phyloP scores from a whole-genome alignment of 2,888 invertebrate species.

The Hirudinaria manillensis region DNA sequence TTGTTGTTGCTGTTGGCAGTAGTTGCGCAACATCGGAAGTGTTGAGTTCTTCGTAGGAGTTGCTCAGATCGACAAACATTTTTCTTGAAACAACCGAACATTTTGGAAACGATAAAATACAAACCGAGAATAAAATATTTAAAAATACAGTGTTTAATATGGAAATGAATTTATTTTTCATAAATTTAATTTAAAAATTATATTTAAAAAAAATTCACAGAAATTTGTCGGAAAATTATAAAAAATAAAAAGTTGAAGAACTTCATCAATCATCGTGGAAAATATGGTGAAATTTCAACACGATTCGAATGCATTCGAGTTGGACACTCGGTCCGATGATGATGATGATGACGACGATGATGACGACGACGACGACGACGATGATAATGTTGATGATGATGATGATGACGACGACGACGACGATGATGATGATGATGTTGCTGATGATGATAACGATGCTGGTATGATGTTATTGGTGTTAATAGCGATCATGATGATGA shows the following conservation, averaged over 20 bases:
- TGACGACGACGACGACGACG: not conserved
- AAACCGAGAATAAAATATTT: no score
- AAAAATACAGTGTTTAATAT: no score
- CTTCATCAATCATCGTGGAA: no score
- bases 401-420: not conserved
- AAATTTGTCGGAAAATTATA: no score
- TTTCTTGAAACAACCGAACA: no score
- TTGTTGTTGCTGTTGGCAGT: not conserved
- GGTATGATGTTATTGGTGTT: not conserved
- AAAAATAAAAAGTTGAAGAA: no score
- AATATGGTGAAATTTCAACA: not conserved
- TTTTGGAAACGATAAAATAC: no score
- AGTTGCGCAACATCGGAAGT: slow-evolving; percentile 4
- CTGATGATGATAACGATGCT: not conserved
- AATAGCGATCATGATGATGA: not conserved
- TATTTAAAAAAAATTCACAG: no score
- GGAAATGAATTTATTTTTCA: no score
- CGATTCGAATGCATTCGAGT: not conserved
- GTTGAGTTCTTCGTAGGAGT: slow-evolving; percentile 7
- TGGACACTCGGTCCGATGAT: not conserved
- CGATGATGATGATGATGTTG: no score
- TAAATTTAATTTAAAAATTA: no score
- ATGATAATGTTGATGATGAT: not conserved
- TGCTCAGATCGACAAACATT: not conserved
- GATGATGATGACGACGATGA: not conserved